A percentile compares a stretch with the other conserved stretches of the same genome.
These are phyloP conservation scores for Thecocarcelia acutangulata DNA, from an alignment of 2,888 invertebrate genomes.

Conservation along the genomic window DNA sequence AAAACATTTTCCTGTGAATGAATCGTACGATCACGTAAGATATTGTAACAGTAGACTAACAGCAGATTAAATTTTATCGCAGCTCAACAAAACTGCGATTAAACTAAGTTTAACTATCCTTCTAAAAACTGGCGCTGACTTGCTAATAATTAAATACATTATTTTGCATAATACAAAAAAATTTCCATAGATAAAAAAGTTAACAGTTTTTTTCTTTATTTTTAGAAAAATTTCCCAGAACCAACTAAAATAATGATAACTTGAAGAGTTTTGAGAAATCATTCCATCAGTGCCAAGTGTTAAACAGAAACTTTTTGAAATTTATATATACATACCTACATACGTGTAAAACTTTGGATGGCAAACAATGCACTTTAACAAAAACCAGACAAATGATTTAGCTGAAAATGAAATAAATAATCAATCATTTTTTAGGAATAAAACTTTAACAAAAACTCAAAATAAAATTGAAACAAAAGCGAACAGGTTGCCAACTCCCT, in stretches of 20 bases:
- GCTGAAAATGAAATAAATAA: slow-evolving; percentile 59
- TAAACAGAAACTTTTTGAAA: neutral
- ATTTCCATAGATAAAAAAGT: neutral
- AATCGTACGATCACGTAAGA: too few relatives aligned
- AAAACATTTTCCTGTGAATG: too few relatives aligned
- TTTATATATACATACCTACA: too few relatives aligned
- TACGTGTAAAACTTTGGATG: slow-evolving; percentile 35
- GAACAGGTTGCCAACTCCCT: neutral
- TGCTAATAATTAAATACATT: too few relatives aligned
- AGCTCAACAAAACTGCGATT: too few relatives aligned
- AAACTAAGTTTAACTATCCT: too few relatives aligned
- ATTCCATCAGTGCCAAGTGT: neutral
- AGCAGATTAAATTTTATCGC: too few relatives aligned
- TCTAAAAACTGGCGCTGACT: too few relatives aligned
- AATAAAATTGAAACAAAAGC: slow-evolving; percentile 9
- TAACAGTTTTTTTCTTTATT: neutral
- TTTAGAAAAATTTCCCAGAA: slow-evolving; percentile 19
- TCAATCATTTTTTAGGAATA: slow-evolving; percentile 33
- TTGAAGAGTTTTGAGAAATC: neutral
- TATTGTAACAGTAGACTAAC: too few relatives aligned
- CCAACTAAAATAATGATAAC: slow-evolving; percentile 7
- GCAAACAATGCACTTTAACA: slow-evolving; percentile 74
- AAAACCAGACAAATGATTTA: slow-evolving; percentile 72
- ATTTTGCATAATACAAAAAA: too few relatives aligned
- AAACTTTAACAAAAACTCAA: slow-evolving; percentile 40